Evolutionary conservation across 2,113 vertebrate species (phyloP).

Genomic region (Varanus salvator): DNA sequence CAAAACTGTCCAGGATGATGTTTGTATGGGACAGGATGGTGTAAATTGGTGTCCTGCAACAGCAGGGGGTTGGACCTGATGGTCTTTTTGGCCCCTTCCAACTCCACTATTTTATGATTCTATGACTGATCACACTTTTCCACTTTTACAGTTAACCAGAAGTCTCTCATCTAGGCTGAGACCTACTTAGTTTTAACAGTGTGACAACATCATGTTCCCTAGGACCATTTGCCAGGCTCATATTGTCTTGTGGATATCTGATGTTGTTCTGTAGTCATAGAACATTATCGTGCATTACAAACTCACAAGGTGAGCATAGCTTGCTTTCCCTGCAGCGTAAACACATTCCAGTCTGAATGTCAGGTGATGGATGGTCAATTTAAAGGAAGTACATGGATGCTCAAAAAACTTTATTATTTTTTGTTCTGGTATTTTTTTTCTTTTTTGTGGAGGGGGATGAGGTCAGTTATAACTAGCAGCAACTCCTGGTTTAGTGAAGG

Average conservation of each 20-base stretch:
- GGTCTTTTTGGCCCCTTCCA: too few relatives aligned
- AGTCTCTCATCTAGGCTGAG: not conserved
- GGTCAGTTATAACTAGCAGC: constrained; percentile 1
- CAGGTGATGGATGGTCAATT: not conserved
- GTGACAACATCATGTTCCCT: not conserved
- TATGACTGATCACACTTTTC: not conserved
- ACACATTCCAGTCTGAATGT: not conserved
- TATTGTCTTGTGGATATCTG: not conserved
- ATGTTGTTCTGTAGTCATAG: not conserved
- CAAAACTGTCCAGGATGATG: too few relatives aligned
- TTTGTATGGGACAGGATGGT: too few relatives aligned
- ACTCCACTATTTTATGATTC: too few relatives aligned
- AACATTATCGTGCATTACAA: not conserved
- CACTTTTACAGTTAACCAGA: not conserved
- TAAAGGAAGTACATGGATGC: not conserved
- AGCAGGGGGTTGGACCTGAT: too few relatives aligned
- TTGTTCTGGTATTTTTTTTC: not conserved
- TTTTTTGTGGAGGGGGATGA: not conserved
- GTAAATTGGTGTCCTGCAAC: too few relatives aligned
- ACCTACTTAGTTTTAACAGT: not conserved
- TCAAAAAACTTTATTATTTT: constrained; percentile 10
- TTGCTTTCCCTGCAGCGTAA: not conserved
- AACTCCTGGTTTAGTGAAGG: constrained; percentile 28
- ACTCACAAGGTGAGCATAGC: not conserved
- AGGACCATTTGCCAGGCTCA: not conserved